Evolutionary conservation across 1,140 invertebrate species (phyloP), one percentile per base, ranked within the genome.

Genomic region (Steinernema feltiae): DNA sequence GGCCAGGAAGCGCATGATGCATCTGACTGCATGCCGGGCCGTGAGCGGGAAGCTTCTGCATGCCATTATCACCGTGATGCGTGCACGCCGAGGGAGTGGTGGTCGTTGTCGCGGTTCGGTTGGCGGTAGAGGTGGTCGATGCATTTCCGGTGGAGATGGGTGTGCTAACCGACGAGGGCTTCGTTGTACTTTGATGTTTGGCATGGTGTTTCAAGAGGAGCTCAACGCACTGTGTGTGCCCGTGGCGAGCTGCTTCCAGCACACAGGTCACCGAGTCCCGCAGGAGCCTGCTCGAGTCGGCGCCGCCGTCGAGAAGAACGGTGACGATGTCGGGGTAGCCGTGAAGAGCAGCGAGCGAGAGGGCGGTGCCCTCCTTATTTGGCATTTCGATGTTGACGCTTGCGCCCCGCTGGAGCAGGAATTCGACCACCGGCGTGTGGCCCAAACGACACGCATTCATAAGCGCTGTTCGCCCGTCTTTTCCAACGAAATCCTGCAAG

Each of bases 231-330:
- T 91, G 91, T 0, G 94, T 96, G 87, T 98, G 95, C 0, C 96
- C 96, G 71, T 95, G 94, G 88, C 97, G 97, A 17, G 95, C 93
- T 35, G 96, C 96, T 88, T 99, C 97, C 80, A 98, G 97, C 74
- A 99, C 89, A 92, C 97, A 98, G 32, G 95, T 98, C 48, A 94
- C 96, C 87, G 96, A 97, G 88, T 99, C 96, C 91, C 92, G 82
- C 24, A 83, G 89, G 88, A 94, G 95, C 88, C 97, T 94, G 87
- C 93, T 93, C 53, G 94, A 93, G 90, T 98, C 94, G 32, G 95
- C 95, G 80, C 92, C 92, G 87, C 94, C 91, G 27, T 92, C 90
- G 72, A 99, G 89, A 53, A 99, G 88, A 76, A 95, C 88, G 87
- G 97, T 93, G 1, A 98, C 95, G 32, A 97, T 93, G 76, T 92